Base-by-base conservation (phyloP, 2,888 invertebrate species). In the Trissolcus japonicus region DNA sequence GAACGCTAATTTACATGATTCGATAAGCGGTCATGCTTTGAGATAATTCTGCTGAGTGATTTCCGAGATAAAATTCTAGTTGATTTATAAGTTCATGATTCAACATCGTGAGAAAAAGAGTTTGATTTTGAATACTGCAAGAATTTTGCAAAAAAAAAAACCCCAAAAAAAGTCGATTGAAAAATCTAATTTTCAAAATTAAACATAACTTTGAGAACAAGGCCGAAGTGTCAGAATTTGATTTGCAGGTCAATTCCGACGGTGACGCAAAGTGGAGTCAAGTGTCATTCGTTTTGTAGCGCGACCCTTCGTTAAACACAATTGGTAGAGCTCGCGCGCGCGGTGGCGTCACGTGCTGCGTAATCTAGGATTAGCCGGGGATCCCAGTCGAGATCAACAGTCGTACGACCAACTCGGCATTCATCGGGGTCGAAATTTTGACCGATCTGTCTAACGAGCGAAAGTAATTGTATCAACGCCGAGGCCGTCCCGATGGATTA, bases 261-360 rank as follows among this genome's bases (percentile, higher is more conserved):
- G 72, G 67, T 72, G 68, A 65, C 76, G 68, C 79, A 80, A 82
- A 84, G 83, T 84, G 81, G 84, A 82, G 84, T 83, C 83, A 80
- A 81, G 75, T 78, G 86, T 83, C 84, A 81, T 79, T 79, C 80
- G 82, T 80, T 84, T 81, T 82, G 81, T 81, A 75, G 76, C 35
- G 35, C 79, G 78, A 78, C 83, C 81, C 83, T 81, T 80, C 63
- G 73, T 68, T 69, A 60, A 56, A 60, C 67, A 69, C 77, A 69
- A 69, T 73, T 74, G 66, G 66, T 62, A 50, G 40, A 73, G 76
- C 57, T 65, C 50, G 48, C 57, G 50, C 62, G 56, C 68, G 56
- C 61, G 51, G 35, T 9, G 9, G 48, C 68, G 81, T 78, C 82
- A 82, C 84, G 83, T 83, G 84, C 80, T 79, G 77, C 69, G 56